Conservation (phyloP, 2,888 invertebrate genomes). For the Ophioninae sp. region DNA sequence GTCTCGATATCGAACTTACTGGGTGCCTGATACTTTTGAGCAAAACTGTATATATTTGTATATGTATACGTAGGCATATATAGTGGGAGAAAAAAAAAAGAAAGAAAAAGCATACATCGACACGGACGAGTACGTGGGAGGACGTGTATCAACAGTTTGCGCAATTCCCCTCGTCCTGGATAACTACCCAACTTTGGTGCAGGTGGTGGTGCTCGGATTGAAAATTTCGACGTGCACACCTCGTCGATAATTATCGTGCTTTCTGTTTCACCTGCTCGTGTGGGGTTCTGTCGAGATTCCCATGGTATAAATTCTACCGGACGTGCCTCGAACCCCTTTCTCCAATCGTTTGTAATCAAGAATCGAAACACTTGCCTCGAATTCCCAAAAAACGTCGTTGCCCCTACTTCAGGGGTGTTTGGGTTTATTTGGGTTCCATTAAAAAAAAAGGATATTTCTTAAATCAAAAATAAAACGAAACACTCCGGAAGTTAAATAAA, state of each 20-base stretch:
- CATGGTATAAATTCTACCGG: constrained; percentile 67
- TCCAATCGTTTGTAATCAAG: not conserved
- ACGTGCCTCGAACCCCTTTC: constrained; percentile 8
- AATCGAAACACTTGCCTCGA: not conserved
- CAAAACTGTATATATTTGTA: too few relatives aligned
- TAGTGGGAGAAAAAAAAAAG: not conserved
- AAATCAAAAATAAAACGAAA: too few relatives aligned
- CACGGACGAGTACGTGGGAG: constrained; percentile 16
- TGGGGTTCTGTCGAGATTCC: constrained; percentile 72
- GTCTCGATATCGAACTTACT: too few relatives aligned
- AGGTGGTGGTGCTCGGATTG: constrained; percentile 71
- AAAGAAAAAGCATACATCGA: not conserved
- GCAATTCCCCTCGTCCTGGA: constrained; percentile 10
- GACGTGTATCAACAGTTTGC: constrained; percentile 43
- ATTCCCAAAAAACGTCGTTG: not conserved
- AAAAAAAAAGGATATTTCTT: too few relatives aligned
- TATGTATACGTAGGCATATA: too few relatives aligned
- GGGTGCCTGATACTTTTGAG: too few relatives aligned
- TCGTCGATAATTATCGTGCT: constrained; percentile 56
- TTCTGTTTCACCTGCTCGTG: constrained; percentile 59
- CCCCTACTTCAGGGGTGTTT: not conserved
- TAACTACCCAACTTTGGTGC: constrained; percentile 64
- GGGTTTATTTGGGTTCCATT: too few relatives aligned
- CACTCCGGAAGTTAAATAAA: too few relatives aligned
- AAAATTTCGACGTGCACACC: constrained; percentile 65